A percentile compares a stretch with the other conserved stretches of the same genome.
phyloP scores from a whole-genome alignment of 2,888 invertebrate species.

The Euplexia lucipara region DNA sequence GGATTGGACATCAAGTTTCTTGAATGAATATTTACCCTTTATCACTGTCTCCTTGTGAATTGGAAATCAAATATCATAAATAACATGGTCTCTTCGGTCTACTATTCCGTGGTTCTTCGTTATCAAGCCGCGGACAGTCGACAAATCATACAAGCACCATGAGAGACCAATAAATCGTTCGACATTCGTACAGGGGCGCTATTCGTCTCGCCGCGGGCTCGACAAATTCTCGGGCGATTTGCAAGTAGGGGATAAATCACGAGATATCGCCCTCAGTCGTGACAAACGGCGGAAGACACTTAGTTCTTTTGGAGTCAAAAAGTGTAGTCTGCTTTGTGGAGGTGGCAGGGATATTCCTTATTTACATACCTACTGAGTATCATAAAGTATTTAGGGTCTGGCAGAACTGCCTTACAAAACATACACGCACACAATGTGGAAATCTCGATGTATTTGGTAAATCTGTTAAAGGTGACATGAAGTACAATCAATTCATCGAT shows the following conservation, averaged over 20 bases:
- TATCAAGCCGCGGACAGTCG: slow-evolving; percentile 67
- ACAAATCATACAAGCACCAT: slow-evolving; percentile 76
- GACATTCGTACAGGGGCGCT: slow-evolving; percentile 74
- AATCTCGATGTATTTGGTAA: too few relatives aligned
- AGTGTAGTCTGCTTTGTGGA: slow-evolving; percentile 28
- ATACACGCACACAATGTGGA: too few relatives aligned
- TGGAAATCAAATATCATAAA: slow-evolving; percentile 52
- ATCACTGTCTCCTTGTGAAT: slow-evolving; percentile 12
- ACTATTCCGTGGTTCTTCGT: slow-evolving; percentile 60
- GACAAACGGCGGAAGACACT: slow-evolving; percentile 63
- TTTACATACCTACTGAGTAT: neutral
- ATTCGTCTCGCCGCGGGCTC: slow-evolving; percentile 78
- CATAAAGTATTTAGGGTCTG: neutral
- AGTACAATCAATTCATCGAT: too few relatives aligned
- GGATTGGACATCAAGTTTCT: neutral
- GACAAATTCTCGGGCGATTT: slow-evolving; percentile 81
- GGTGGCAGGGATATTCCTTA: slow-evolving; percentile 6
- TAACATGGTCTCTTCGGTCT: slow-evolving; percentile 38
- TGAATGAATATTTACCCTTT: slow-evolving; percentile 2
- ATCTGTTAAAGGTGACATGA: too few relatives aligned
- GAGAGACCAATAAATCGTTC: slow-evolving; percentile 78
- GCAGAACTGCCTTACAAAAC: too few relatives aligned
- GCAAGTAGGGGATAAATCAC: slow-evolving; percentile 77
- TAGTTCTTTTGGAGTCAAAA: slow-evolving; percentile 37
- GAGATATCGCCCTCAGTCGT: slow-evolving; percentile 71